Percentiles rank a stretch among this genome's conserved stretches.
Conservation (phyloP, 2,113 vertebrate species). For the Rallus limicola region DNA sequence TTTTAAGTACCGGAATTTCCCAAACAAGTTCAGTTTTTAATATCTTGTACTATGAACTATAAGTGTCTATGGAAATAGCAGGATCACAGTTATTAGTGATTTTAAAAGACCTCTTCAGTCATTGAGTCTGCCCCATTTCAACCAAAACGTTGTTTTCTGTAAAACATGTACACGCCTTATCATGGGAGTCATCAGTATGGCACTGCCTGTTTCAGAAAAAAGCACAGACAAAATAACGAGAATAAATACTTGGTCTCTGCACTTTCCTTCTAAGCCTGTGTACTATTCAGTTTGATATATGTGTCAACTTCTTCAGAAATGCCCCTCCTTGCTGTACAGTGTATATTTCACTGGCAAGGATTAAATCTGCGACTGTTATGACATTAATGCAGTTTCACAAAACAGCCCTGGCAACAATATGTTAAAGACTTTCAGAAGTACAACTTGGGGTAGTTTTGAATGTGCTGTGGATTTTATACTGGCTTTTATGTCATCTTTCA, state of each 20-base stretch:
- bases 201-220: not conserved
- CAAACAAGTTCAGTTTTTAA: not conserved
- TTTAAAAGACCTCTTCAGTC: not conserved
- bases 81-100: not conserved
- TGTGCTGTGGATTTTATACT: fast-evolving
- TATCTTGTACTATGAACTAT: not conserved
- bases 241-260: not conserved
- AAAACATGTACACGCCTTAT: not conserved
- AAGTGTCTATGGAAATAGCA: not conserved
- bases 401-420: not conserved
- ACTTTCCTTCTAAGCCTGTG: not conserved
- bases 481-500: not conserved
- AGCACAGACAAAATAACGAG: not conserved
- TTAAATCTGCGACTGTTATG: not conserved
- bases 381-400: fast-evolving
- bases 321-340: not conserved
- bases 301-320: not conserved
- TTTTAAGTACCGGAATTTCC: not conserved
- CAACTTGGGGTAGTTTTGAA: not conserved
- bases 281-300: not conserved
- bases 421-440: not conserved
- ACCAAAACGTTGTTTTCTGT: not conserved
- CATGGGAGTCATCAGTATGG: not conserved
- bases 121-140: not conserved
- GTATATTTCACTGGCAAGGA: not conserved